These are phyloP conservation scores for Poeciliopsis presidionis DNA, from an alignment of 2,797 vertebrate genomes.

Conservation along the genomic window DNA sequence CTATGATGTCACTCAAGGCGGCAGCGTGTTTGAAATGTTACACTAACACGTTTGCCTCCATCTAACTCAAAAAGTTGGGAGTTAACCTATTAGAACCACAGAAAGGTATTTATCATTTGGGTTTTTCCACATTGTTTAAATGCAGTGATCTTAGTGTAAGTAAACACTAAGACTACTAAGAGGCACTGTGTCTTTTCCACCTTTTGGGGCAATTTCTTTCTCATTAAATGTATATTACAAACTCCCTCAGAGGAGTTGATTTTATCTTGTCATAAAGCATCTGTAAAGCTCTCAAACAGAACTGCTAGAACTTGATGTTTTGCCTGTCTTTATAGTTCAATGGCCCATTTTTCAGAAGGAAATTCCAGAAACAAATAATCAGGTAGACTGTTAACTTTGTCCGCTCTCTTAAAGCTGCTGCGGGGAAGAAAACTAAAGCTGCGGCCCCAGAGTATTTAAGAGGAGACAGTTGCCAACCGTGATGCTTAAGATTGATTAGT, in stretches of 20 bases:
- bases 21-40: background rate
- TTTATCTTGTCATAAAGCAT: background rate
- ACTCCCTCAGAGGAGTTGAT: background rate
- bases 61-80: background rate
- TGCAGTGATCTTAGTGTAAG: background rate
- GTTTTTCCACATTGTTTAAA: background rate
- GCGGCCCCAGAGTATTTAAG: background rate
- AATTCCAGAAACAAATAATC: slow-evolving; percentile 7
- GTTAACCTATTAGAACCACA: background rate
- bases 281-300: background rate
- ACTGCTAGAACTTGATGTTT: background rate
- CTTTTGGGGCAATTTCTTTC: background rate
- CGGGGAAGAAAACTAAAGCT: background rate
- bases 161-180: background rate
- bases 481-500: slow-evolving; percentile 2
- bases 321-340: slow-evolving; percentile 1
- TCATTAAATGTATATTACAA: background rate
- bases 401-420: background rate
- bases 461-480: background rate
- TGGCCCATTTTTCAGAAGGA: background rate
- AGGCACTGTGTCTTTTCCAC: background rate
- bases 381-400: background rate
- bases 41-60: background rate
- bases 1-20: background rate
- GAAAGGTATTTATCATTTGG: background rate